A percentile compares a stretch with the other conserved stretches of the same genome.
These are phyloP conservation scores for Tetramorium alpestre DNA, from an alignment of 1,140 invertebrate genomes.

Conservation along the genomic window DNA sequence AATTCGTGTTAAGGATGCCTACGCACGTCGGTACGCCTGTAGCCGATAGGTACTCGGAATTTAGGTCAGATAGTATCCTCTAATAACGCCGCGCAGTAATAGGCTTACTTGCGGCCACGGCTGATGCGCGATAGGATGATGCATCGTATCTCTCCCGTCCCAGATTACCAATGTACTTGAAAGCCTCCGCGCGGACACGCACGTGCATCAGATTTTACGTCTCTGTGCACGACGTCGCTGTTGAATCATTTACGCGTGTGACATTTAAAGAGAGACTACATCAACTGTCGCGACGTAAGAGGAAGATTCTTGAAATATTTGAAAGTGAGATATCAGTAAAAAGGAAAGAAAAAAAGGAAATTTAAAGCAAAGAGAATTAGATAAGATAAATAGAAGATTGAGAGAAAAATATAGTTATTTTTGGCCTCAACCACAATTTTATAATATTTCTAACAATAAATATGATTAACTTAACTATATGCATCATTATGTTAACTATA, in stretches of 20 bases:
- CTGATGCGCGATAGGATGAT: constrained; percentile 66
- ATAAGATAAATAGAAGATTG: too few species aligned
- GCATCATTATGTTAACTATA: too few species aligned
- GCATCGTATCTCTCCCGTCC: constrained; percentile 70
- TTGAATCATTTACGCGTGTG: not conserved
- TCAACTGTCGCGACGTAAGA: not conserved
- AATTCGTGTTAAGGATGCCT: constrained; percentile 73
- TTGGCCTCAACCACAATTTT: too few species aligned
- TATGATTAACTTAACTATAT: too few species aligned
- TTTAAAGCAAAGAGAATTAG: too few species aligned
- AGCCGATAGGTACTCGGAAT: constrained; percentile 61
- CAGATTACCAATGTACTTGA: constrained; percentile 72
- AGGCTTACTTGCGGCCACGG: constrained; percentile 69
- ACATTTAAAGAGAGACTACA: too few species aligned
- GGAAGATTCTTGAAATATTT: too few species aligned
- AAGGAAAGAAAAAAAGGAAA: too few species aligned
- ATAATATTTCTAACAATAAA: too few species aligned
- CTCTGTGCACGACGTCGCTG: not conserved
- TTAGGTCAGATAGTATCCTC: constrained; percentile 72
- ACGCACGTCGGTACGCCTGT: constrained; percentile 33
- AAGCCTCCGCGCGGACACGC: constrained; percentile 61
- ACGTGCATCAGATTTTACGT: constrained; percentile 36
- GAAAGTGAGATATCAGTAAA: too few species aligned
- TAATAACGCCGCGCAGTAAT: constrained; percentile 72
- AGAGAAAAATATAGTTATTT: too few species aligned